Conservation (phyloP, 2,797 vertebrate genomes). For the Artibeus jamaicensis region DNA sequence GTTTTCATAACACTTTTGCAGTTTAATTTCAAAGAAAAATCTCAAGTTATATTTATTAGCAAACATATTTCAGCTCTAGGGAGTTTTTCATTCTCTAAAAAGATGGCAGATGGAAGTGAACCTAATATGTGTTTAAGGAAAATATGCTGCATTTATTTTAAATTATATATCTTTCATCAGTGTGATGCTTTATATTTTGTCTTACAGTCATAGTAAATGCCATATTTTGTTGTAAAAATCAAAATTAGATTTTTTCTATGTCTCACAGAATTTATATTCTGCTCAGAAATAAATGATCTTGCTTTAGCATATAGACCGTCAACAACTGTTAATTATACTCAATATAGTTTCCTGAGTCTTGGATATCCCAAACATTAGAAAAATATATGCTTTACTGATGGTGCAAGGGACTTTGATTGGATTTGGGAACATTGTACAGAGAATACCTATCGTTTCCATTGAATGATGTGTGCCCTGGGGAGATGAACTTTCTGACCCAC, state of each 20-base stretch:
- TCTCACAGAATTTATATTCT: conserved; percentile 32
- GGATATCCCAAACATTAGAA: conserved; percentile 5
- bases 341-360: conserved; percentile 21
- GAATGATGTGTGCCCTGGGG: background rate
- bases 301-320: background rate
- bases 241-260: conserved; percentile 12
- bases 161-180: background rate
- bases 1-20: conserved; percentile 51
- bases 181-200: conserved; percentile 16
- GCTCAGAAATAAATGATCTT: conserved; percentile 28
- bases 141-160: conserved; percentile 39
- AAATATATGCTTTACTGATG: conserved; percentile 14
- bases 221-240: background rate
- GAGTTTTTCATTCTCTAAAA: conserved; percentile 45
- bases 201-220: conserved; percentile 18
- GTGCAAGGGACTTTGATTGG: background rate
- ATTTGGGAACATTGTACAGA: conserved; percentile 27
- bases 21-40: conserved; percentile 57
- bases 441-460: conserved; percentile 49
- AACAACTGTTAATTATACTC: conserved; percentile 1
- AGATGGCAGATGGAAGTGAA: conserved; percentile 54
- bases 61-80: conserved; percentile 42
- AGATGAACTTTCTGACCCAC: conserved; percentile 42
- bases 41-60: conserved; percentile 61
- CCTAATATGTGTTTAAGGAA: conserved; percentile 43